A percentile compares a stretch with the other conserved stretches of the same genome.
Conservation (phyloP, 2,113 vertebrate species). For the Myanophis thanlyinensis region DNA sequence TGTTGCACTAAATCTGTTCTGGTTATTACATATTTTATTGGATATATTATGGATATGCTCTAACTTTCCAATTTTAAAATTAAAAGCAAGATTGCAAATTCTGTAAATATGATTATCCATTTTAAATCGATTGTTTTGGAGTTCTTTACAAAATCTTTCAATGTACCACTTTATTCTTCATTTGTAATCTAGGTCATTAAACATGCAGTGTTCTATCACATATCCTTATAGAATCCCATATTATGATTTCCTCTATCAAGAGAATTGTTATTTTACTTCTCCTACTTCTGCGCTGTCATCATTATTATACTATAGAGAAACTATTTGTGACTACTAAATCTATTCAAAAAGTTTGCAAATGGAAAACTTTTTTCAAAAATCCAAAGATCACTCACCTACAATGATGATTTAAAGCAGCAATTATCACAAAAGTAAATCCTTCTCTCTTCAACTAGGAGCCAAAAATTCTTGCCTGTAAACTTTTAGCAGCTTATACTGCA, state of each 20-base stretch:
- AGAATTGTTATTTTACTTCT: neutral
- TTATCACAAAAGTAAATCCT: conserved; percentile 7
- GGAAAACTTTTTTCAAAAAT: neutral
- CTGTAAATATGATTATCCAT: neutral
- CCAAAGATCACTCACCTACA: neutral
- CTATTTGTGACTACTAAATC: neutral
- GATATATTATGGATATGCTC: neutral
- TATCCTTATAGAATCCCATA: neutral
- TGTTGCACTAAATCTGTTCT: neutral
- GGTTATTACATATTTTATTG: neutral
- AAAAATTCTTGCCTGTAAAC: conserved; percentile 8
- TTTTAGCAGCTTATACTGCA: conserved; percentile 26
- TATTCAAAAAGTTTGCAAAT: neutral
- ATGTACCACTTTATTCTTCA: neutral
- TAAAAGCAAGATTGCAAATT: neutral
- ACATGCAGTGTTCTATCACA: neutral
- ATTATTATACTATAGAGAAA: neutral
- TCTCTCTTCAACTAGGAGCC: neutral
- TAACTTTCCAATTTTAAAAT: neutral
- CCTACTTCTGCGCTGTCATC: neutral
- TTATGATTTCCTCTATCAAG: neutral
- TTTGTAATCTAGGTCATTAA: neutral
- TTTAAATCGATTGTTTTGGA: neutral
- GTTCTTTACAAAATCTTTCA: neutral
- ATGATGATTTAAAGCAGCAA: neutral